Evolutionary conservation across 2,797 vertebrate genomes (phyloP), one percentile per base, ranked within the genome.

Genomic region (Lacerta viridis): DNA sequence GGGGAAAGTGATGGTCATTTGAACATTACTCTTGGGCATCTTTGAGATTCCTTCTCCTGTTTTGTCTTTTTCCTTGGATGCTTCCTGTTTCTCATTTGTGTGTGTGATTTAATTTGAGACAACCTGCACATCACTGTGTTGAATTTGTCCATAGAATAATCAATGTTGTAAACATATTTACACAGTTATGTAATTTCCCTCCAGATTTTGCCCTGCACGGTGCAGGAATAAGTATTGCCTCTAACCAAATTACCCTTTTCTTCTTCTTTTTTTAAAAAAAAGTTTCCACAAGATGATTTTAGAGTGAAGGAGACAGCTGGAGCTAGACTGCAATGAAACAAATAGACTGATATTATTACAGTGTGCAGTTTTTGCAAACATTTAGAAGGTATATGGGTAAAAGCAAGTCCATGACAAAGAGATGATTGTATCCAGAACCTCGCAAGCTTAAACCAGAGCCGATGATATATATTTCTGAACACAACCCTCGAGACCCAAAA

Each of bases 401-500:
- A 88, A 84, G 1, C 29, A 55, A 89, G 33, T 15, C 59, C 83
- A 71, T 27, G 71, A 75, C 18, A 89, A 89, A 86, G 33, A 84
- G 71, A 72, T 84, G 33, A 84, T 10, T 29, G 27, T 8, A 75
- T 61, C 77, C 89, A 80, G 74, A 92, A 68, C 36, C 25, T 27
- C 10, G 68, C 78, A 86, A 17, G 2, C 82, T 85, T 74, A 50
- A 79, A 41, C 61, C 50, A 43, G 0, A 0, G 8, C 29, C 20
- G 23, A 79, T 72, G 74, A 83, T 46, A 78, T 82, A 82, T 59
- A 82, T 78, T 75, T 39, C 80, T 78, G 36, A 90, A 83, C 64
- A 43, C 68, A 89, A 80, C 69, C 83, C 88, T 85, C 9, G 88
- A 85, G 88, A 85, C 78, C 79, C 78, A 39, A 76, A 89, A 89